Evolutionary conservation across 2,888 invertebrate species (phyloP).

Genomic region (Drosophila mettleri): DNA sequence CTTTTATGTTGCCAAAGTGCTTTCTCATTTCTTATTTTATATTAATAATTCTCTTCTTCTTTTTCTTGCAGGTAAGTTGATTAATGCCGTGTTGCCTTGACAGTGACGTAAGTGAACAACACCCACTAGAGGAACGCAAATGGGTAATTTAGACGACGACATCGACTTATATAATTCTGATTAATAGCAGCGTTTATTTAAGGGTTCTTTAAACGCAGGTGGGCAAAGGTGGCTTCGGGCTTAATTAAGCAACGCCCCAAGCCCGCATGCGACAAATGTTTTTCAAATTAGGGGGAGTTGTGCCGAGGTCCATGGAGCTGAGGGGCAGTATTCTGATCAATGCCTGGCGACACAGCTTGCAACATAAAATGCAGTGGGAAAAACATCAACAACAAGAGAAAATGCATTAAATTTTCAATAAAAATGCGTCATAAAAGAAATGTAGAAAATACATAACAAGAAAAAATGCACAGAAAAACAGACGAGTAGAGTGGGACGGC

Average conservation of each 20-base stretch:
- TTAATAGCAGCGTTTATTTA: constrained; percentile 31
- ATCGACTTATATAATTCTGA: constrained; percentile 39
- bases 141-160: constrained; percentile 30
- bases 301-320: background rate
- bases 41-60: constrained; percentile 5
- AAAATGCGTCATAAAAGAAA: constrained; percentile 73
- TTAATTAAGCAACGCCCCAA: constrained; percentile 12
- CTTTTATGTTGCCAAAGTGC: background rate
- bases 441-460: constrained; percentile 51
- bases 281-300: background rate
- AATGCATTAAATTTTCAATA: constrained; percentile 76
- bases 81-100: constrained; percentile 37
- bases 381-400: constrained; percentile 33
- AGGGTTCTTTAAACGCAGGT: background rate
- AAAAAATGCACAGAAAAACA: constrained; percentile 23
- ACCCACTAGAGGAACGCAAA: constrained; percentile 39
- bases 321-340: constrained; percentile 31
- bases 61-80: constrained; percentile 44
- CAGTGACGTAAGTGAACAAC: constrained; percentile 32
- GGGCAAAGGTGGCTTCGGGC: background rate
- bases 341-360: constrained; percentile 42
- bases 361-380: constrained; percentile 41
- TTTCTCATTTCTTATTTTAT: background rate
- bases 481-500: background rate
- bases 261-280: constrained; percentile 35